Evolutionary conservation across 2,113 vertebrate genomes (phyloP).

Genomic region (Mesitornis unicolor): DNA sequence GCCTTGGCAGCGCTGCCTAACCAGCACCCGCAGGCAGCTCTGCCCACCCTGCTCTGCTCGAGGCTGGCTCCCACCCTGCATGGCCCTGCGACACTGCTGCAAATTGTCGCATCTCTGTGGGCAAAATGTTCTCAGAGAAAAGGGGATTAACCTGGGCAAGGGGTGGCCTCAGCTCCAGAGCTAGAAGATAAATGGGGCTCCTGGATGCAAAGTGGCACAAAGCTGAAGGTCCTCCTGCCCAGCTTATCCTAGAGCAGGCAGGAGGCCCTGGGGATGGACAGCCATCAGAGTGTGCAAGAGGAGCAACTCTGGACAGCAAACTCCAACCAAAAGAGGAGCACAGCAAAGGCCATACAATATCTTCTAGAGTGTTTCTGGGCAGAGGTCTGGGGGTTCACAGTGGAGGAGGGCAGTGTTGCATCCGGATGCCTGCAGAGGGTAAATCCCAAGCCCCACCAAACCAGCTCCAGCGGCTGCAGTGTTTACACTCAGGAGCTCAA

Average conservation of each 20-base stretch:
- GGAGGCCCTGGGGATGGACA: not conserved
- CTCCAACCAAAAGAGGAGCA: not conserved
- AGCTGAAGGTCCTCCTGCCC: not conserved
- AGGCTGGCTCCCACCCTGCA: not conserved
- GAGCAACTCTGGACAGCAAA: not conserved
- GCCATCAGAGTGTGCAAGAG: fast-evolving
- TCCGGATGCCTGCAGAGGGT: not conserved
- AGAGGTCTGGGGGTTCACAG: not conserved
- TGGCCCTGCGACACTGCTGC: fast-evolving
- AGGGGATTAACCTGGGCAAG: not conserved
- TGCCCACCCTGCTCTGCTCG: not conserved
- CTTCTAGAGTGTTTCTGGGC: not conserved
- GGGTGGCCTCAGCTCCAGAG: not conserved
- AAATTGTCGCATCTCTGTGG: not conserved
- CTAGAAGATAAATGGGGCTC: not conserved
- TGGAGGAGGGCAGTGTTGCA: not conserved
- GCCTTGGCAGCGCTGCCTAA: not conserved
- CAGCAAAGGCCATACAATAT: not conserved
- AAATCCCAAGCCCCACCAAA: not conserved
- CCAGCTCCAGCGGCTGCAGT: not conserved
- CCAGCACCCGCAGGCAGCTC: not conserved
- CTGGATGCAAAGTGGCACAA: not conserved
- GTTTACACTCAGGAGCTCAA: not conserved
- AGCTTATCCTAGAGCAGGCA: not conserved
- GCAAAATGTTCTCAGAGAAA: not conserved